Base-by-base conservation (phyloP, 1,140 invertebrate genomes). In the Diorhabda sublineata region DNA sequence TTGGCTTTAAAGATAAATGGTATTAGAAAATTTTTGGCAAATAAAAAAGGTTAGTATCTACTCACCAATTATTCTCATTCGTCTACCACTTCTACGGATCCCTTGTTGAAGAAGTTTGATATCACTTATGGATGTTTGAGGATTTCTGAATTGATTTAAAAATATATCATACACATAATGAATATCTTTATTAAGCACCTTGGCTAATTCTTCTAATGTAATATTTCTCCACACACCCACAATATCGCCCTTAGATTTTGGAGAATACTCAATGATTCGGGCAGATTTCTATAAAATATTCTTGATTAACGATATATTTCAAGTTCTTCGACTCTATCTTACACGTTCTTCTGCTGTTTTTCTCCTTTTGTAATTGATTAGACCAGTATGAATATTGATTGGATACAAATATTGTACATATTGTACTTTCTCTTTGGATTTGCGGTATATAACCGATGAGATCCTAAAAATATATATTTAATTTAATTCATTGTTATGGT, bases 141-240 rank as follows among this genome's bases (percentile, higher is more conserved):
- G 68, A 60, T 75, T 68, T 58, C 67, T 68, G 42, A 80, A 59
- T 69, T 77, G 64, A 74, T 79, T 76, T 42, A 73, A 64, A 74
- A 78, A 79, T 69, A 81, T 66, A 59, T 81, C 75, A 61, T 71
- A 69, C 43, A 80, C 69, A 73, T 79, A 77, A n/a, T 71, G 70
- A 6, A 75, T 63, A 82, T 87, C 80, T 79, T 84, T 87, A 26
- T 84, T 77, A 8, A 90, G 68, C 1, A 86, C 82, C 63, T 85
- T 76, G 42, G 91, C 88, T 70, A 96, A 81, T 77, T 96, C 89
- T 59, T 77, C 69, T 0, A 95, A 86, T 7, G 89, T 93, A 85
- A 95, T 95, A 74, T 90, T 86, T 61, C 84, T 83, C 93, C 93
- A 95, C 67, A 94, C 82, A 65, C 87, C 84, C 4, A 91, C 79